A percentile compares a stretch with the other conserved stretches of the same genome.
Conservation (phyloP, 2,888 invertebrate species). For the Pantelozetes paolii region DNA sequence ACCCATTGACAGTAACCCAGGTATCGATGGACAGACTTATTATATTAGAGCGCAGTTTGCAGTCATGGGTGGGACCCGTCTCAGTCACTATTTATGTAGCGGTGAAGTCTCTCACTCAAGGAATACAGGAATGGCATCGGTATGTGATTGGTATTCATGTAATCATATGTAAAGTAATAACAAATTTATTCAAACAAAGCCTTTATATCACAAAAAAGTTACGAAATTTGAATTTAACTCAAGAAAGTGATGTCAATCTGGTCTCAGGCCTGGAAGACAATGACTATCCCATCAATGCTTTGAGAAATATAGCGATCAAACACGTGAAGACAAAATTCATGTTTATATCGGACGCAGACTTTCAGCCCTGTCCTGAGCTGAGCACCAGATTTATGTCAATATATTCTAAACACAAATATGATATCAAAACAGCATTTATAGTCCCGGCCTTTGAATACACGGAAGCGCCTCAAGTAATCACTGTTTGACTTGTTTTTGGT, state of each 20-base stretch:
- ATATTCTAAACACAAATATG: conserved; percentile 18
- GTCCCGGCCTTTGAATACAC: conserved; percentile 49
- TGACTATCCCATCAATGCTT: conserved; percentile 48
- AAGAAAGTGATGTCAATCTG: conserved; percentile 46
- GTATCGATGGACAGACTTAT: conserved; percentile 48
- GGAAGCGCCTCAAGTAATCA: conserved; percentile 47
- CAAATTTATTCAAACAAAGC: too few relatives aligned
- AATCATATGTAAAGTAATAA: background rate
- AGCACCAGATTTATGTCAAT: conserved; percentile 44
- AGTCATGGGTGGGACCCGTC: conserved; percentile 47
- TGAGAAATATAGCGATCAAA: conserved; percentile 48
- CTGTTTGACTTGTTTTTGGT: background rate
- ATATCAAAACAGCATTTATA: conserved; percentile 46
- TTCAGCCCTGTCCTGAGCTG: conserved; percentile 48
- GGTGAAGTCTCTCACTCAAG: conserved; percentile 44
- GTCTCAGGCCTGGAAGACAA: conserved; percentile 44
- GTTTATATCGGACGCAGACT: conserved; percentile 48
- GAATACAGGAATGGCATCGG: conserved; percentile 47
- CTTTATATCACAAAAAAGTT: conserved; percentile 48
- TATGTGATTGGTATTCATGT: conserved; percentile 20
- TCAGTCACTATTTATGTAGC: conserved; percentile 47
- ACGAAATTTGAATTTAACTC: conserved; percentile 45
- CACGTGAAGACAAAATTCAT: conserved; percentile 46
- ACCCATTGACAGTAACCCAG: conserved; percentile 46
- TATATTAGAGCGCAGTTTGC: conserved; percentile 47